These are phyloP conservation scores for Drepana arcuata DNA, from an alignment of 1,140 invertebrate genomes.

Conservation along the genomic window DNA sequence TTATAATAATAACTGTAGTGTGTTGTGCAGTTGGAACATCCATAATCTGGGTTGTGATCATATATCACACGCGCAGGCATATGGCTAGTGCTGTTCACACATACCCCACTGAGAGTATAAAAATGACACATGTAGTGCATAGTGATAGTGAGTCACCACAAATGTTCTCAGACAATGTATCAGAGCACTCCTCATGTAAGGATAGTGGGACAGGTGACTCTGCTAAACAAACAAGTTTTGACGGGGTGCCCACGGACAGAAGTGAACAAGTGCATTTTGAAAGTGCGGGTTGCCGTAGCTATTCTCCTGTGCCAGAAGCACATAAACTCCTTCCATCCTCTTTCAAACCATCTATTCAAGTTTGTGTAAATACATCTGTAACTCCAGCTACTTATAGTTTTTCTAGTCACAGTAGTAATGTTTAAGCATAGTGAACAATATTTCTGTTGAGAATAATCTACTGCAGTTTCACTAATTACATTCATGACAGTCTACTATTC, in stretches of 20 bases:
- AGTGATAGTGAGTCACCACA: slow-evolving; percentile 65
- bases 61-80: slow-evolving; percentile 86
- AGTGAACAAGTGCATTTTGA: slow-evolving; percentile 66
- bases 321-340: slow-evolving; percentile 66
- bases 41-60: slow-evolving; percentile 92
- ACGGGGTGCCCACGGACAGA: slow-evolving; percentile 57
- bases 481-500: too few relatives aligned
- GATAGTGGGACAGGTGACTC: slow-evolving; percentile 80
- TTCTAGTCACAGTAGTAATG: slow-evolving; percentile 68
- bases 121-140: slow-evolving; percentile 65
- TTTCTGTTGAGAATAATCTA: slow-evolving; percentile 27
- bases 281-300: slow-evolving; percentile 49
- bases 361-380: slow-evolving; percentile 66
- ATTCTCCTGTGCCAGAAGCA: slow-evolving; percentile 62
- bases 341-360: slow-evolving; percentile 67
- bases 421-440: slow-evolving; percentile 34
- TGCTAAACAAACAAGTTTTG: slow-evolving; percentile 75
- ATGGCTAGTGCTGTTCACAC: slow-evolving; percentile 60
- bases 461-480: slow-evolving; percentile 52
- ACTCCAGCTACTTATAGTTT: slow-evolving; percentile 69
- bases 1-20: slow-evolving; percentile 91
- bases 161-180: slow-evolving; percentile 65
- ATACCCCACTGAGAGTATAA: slow-evolving; percentile 59
- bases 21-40: slow-evolving; percentile 92
- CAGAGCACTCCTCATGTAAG: slow-evolving; percentile 75